These are phyloP conservation scores for Marmota flaviventris DNA, from an alignment of 2,113 vertebrate genomes.

Conservation along the genomic window DNA sequence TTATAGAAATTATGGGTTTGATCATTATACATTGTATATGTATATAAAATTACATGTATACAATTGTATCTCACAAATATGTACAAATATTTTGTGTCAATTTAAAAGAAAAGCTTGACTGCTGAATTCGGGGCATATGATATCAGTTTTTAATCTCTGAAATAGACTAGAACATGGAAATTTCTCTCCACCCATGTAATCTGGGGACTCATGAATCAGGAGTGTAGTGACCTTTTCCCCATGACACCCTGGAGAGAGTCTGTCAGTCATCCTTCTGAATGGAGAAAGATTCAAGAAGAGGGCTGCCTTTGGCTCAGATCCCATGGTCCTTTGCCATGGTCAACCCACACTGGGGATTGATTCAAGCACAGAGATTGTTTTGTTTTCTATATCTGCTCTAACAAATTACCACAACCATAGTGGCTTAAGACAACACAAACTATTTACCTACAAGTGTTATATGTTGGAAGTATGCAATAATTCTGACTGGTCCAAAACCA, in stretches of 20 bases:
- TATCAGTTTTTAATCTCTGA: background rate
- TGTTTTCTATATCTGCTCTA: background rate
- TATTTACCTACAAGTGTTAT: background rate
- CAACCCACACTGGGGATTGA: background rate
- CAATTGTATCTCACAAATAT: background rate
- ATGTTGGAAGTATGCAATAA: rapidly evolving
- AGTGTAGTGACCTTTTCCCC: background rate
- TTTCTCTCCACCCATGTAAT: background rate
- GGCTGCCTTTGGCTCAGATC: background rate
- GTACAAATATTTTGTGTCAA: background rate
- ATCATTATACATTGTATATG: background rate
- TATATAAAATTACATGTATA: background rate
- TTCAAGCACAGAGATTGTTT: background rate
- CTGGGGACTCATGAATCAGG: background rate
- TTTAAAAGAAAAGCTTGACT: background rate
- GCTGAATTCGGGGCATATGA: background rate
- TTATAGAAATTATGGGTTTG: background rate
- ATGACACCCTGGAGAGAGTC: rapidly evolving
- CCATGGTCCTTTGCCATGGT: background rate
- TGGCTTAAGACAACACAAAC: background rate
- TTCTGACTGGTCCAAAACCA: background rate
- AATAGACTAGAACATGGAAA: background rate
- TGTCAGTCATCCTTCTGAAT: background rate
- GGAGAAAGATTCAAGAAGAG: background rate
- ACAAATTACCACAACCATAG: background rate